Base-by-base conservation (phyloP, 2,888 invertebrate species). In the Lochmaea capreae region DNA sequence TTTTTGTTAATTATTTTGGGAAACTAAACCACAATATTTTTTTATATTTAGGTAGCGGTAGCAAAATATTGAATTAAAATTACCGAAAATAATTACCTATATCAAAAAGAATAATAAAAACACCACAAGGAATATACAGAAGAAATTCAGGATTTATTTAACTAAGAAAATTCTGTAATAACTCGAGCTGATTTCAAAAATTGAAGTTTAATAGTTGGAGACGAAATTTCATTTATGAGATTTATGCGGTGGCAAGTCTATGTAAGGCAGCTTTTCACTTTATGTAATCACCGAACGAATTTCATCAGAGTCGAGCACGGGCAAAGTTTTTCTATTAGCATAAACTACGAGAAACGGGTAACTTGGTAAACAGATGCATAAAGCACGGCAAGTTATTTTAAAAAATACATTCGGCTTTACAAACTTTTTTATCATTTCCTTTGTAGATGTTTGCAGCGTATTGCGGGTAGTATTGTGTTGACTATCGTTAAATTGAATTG, bases 241-340 rank as follows among this genome's bases (percentile, higher is more conserved):
- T 66, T 66, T 66, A 66, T 52, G 42, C 62, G 11, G 62, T 62
- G 62, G 66, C 66, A 66, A 66, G 66, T 66, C 49, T 54, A 54
- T 52, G 66, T 39, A 43, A 66, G 66, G 22, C 54, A 66, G 54
- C 52, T 66, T 66, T 66, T 52, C 66, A 52, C 66, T 66, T 66
- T 52, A 52, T 22, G 66, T 66, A 66, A 66, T 66, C 66, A 54
- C 66, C 54, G 43, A 67, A 42, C 46, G 66, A 66, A 66, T 66
- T 67, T 67, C 67, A 57, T 54, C 57, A 67, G 33, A 54, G 42
- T 39, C 33, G 54, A 67, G 57, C 33, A 33, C 12, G 39, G 10
- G 33, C 11, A 67, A 67, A 67, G 67, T 67, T 67, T 67, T 67
- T 67, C 67, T 67, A 67, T 67, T 67, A 67, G 67, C 67, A 67